Conservation (phyloP, 2,888 invertebrate genomes). For the Euphydryas editha region DNA sequence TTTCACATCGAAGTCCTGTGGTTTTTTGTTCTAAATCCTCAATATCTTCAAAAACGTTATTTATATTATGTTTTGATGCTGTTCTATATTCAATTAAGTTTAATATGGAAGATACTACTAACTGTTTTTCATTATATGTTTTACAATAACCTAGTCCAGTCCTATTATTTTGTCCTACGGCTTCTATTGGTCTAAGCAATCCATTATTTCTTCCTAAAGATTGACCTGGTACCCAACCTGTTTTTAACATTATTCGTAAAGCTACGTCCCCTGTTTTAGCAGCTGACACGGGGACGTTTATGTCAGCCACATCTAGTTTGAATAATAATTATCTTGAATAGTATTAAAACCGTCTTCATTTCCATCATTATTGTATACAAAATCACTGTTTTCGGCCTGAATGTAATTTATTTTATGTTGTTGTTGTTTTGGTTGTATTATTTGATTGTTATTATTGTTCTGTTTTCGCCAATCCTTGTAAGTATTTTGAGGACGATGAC, state of each 20-base stretch:
- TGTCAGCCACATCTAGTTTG: slow-evolving; percentile 22
- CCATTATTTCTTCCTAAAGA: slow-evolving; percentile 11
- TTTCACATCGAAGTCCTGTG: no score
- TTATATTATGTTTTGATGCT: background rate
- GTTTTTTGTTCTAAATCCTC: no score
- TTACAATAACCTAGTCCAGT: slow-evolving; percentile 15
- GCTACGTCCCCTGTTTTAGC: background rate
- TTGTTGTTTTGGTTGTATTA: no score
- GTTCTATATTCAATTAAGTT: background rate
- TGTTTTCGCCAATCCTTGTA: no score
- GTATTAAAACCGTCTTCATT: background rate
- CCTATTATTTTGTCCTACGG: background rate
- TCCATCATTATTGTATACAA: background rate
- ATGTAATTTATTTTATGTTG: no score
- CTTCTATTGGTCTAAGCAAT: background rate
- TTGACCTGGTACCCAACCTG: slow-evolving; percentile 28
- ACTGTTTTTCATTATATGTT: no score
- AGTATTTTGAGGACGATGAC: no score
- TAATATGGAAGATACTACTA: no score
- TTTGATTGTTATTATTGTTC: no score
- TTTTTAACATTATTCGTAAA: slow-evolving; percentile 15
- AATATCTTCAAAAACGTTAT: no score
- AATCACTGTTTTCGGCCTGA: background rate
- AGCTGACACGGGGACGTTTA: slow-evolving; percentile 23
- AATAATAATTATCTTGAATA: background rate